Base-by-base conservation (phyloP, 2,113 vertebrate genomes). In the Callaeas wilsoni region DNA sequence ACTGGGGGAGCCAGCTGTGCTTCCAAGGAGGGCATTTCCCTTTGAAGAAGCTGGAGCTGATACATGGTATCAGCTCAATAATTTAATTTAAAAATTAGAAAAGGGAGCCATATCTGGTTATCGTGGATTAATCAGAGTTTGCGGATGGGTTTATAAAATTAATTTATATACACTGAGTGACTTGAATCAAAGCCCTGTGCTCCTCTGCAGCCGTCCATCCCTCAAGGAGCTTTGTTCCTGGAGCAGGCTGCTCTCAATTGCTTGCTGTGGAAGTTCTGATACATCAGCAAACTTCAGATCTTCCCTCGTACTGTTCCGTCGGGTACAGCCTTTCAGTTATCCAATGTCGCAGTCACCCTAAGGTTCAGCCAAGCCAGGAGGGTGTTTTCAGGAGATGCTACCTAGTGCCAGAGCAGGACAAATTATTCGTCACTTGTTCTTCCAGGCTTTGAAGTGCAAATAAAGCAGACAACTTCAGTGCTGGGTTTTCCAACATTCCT, bases 111-210 rank as follows among this genome's bases (percentile, higher is more conserved):
- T 69, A 76, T 91, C 73, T 91, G 79, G 88, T 59, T 90, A 93
- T 96, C 37, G 0, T 10, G 76, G 92, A 96, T 96, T 96, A 93
- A 96, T 93, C 93, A 39, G 89, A 70, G 47, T 90, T 88, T 78
- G 52, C 7, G 33, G 94, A 93, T 67, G 39, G 49, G 73, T 65
- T 90, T 94, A 90, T 90, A 90, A 96, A 96, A 93, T 94, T 92
- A 94, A 97, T 96, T 96, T 96, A 90, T 95, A 91, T 88, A 57
- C 75, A 95, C 75, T 16, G 29, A 95, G 85, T 93, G 91, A 88
- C 83, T 83, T 87, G 86, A 96, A 94, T 95, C 88, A 91, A 95
- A 95, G 87, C 84, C 60, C 78, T 62, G 73, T 77, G 94, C 81
- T 93, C 82, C 86, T 93, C 85, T 80, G 83, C 89, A 95, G 94